phyloP scores from a whole-genome alignment of 2,113 vertebrate genomes.

The Mola mola region DNA sequence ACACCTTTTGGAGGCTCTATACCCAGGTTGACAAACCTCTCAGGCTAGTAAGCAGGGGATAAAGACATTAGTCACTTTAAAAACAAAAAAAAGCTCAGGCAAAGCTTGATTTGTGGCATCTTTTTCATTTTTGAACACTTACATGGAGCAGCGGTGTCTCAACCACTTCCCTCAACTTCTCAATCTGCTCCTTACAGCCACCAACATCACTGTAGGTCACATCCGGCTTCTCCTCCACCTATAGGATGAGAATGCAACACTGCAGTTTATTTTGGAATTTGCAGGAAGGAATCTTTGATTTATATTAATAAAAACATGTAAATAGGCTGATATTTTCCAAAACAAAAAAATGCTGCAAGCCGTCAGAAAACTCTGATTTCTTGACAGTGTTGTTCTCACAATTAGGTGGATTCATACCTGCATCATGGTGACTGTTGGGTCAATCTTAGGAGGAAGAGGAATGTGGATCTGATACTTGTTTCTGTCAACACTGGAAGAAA shows the following conservation, averaged over 20 bases:
- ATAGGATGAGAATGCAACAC: not conserved
- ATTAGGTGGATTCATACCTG: slow-evolving; percentile 81
- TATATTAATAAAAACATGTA: not conserved
- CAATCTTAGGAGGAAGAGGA: slow-evolving; percentile 97
- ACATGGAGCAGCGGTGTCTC: slow-evolving; percentile 98
- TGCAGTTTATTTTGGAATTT: not conserved
- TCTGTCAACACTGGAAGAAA: slow-evolving; percentile 89
- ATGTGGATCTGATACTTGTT: slow-evolving; percentile 99
- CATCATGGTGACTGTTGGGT: slow-evolving; percentile 99
- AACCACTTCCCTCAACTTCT: slow-evolving; percentile 97
- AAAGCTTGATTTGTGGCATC: no score
- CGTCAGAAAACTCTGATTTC: not conserved
- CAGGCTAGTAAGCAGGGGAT: slow-evolving; percentile 82
- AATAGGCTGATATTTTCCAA: no score
- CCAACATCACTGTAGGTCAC: slow-evolving; percentile 99
- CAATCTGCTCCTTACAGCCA: slow-evolving; percentile 98
- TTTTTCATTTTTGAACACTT: slow-evolving; percentile 67
- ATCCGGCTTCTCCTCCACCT: slow-evolving; percentile 99
- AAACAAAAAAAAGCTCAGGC: not conserved
- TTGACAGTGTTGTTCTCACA: not conserved
- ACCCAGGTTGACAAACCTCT: slow-evolving; percentile 97
- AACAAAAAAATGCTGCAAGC: not conserved
- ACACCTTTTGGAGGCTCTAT: slow-evolving; percentile 98
- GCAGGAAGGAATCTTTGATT: not conserved
- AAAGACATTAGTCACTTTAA: not conserved